Percentiles rank a stretch among this genome's conserved stretches.
phyloP scores from a whole-genome alignment of 2,113 vertebrate genomes.

The Cisticola juncidis region DNA sequence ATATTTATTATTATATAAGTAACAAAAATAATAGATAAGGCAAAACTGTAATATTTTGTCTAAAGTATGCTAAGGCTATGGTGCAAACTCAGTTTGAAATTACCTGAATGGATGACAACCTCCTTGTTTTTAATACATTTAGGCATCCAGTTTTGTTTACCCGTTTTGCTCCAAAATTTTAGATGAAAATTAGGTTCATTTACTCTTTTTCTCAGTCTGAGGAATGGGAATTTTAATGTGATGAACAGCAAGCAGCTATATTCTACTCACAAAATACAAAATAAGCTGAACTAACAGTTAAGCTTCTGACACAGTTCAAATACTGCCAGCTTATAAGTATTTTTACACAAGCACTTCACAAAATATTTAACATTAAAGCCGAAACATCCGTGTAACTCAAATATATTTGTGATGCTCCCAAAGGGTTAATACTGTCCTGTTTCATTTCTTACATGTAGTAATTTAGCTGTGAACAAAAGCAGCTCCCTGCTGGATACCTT shows the following conservation, averaged over 20 bases:
- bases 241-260: neutral
- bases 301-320: neutral
- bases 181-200: neutral
- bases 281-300: neutral
- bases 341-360: neutral
- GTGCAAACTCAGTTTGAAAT: neutral
- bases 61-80: neutral
- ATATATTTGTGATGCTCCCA: neutral
- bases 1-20: neutral
- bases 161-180: neutral
- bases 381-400: neutral
- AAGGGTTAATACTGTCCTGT: slow-evolving; percentile 52
- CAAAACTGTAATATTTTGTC: neutral
- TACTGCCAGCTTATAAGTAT: neutral
- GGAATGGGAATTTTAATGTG: neutral
- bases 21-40: neutral
- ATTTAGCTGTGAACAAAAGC: slow-evolving; percentile 49
- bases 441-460: slow-evolving; percentile 58
- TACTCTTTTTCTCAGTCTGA: neutral
- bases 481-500: slow-evolving; percentile 59
- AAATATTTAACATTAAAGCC: neutral
- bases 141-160: neutral
- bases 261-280: neutral
- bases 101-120: neutral
- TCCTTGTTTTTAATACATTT: neutral